Conservation (phyloP, 2,797 vertebrate species). For the Acrocephalus scirpaceus region DNA sequence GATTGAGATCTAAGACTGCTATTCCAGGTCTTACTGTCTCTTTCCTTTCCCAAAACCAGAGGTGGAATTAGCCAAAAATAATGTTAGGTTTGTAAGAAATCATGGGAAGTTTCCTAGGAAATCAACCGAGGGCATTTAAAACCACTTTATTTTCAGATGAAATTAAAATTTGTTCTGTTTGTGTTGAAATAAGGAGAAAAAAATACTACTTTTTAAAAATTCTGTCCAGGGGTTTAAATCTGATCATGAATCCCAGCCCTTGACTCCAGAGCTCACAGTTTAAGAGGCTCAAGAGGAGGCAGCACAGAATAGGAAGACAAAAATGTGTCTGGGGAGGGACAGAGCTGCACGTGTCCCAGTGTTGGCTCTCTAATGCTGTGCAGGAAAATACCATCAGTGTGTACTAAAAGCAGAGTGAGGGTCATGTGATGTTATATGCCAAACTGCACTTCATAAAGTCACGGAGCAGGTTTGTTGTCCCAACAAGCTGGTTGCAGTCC, state of each 20-base stretch:
- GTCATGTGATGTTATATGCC: background rate
- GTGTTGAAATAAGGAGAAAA: background rate
- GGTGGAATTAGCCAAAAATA: background rate
- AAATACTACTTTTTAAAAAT: background rate
- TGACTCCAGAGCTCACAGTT: background rate
- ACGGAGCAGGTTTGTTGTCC: background rate
- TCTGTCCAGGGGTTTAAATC: background rate
- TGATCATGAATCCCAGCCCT: background rate
- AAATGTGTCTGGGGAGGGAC: background rate
- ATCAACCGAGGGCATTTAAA: background rate
- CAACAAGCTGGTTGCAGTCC: background rate
- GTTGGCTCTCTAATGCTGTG: accelerated
- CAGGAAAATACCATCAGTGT: background rate
- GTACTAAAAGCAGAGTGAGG: background rate
- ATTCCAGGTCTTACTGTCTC: background rate
- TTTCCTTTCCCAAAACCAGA: background rate
- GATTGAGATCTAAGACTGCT: background rate
- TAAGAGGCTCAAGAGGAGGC: background rate
- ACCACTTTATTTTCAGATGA: background rate
- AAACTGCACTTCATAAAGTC: background rate
- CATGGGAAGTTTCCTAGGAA: background rate
- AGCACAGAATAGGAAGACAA: background rate
- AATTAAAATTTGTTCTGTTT: background rate
- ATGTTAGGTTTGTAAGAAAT: background rate
- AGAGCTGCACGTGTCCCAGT: accelerated